These are phyloP conservation scores for Zophobas atratus DNA, from an alignment of 1,140 invertebrate species.

Conservation along the genomic window DNA sequence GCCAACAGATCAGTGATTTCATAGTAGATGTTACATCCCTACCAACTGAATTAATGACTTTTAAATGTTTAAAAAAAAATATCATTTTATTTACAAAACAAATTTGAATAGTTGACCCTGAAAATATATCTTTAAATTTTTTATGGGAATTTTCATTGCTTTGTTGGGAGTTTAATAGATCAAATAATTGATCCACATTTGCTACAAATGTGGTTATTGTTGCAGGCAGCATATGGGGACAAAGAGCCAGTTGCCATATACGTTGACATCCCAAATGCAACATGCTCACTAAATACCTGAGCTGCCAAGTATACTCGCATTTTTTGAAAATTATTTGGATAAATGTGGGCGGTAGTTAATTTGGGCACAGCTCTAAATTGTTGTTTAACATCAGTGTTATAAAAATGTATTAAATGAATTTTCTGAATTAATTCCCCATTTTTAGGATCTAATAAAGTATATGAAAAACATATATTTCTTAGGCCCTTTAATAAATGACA, in stretches of 20 bases:
- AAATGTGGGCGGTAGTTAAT: slow-evolving; percentile 60
- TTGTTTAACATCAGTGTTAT: not conserved
- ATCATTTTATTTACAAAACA: slow-evolving; percentile 21
- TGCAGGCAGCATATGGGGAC: slow-evolving; percentile 33
- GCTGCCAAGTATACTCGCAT: slow-evolving; percentile 62
- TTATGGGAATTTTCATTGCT: not conserved
- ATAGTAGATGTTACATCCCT: no score
- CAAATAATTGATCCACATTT: slow-evolving; percentile 57
- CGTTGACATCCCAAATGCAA: slow-evolving; percentile 57
- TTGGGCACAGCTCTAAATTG: slow-evolving; percentile 45
- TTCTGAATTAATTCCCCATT: not conserved
- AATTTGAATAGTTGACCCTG: slow-evolving; percentile 3
- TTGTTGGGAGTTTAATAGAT: slow-evolving; percentile 54
- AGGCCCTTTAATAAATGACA: no score
- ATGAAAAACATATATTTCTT: no score
- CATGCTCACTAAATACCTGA: slow-evolving; percentile 61
- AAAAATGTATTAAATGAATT: not conserved
- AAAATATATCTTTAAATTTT: slow-evolving; percentile 34
- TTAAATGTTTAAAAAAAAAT: slow-evolving; percentile 9
- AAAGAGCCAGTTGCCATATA: slow-evolving; percentile 52
- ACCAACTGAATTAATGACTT: no score
- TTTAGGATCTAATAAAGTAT: no score
- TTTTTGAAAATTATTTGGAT: slow-evolving; percentile 62
- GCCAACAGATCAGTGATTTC: no score
- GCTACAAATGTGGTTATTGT: slow-evolving; percentile 50